Evolutionary conservation across 2,888 invertebrate species (phyloP), one percentile per base, ranked within the genome.

Genomic region (Podotricha telesiphe): DNA sequence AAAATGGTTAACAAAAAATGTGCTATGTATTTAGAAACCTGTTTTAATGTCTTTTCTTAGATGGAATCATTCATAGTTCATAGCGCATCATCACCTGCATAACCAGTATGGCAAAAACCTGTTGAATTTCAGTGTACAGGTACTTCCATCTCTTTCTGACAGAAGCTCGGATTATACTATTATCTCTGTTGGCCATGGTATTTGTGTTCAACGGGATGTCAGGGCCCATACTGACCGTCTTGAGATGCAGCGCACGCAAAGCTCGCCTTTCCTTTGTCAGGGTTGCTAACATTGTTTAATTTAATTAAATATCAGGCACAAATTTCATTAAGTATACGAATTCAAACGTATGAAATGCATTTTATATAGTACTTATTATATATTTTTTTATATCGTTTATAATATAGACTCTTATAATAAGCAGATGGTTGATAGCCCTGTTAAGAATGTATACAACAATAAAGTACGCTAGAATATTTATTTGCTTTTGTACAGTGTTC

Each of bases 161-260:
- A 37, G 10, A 20, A 63, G 69, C 51, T 65, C 58, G 34, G 40
- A 69, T 20, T 69, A 34, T 56, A 53, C 37, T 11, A 34, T 69
- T 73, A 53, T 80, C 78, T 78, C 77, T 71, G 65, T 82, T 76
- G 70, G 47, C 45, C 74, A 50, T 73, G 76, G 80, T 76, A 80
- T 80, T 76, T 74, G 76, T 76, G 76, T 78, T 76, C 79, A 82
- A 80, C 82, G 80, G 81, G 80, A 82, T 74, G 77, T 71, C 71
- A 72, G 70, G 71, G 74, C 79, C 74, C 72, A 65, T 69, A 69
- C 69, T 69, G 71, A 72, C 71, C 71, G 55, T 69, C 72, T 77
- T 77, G 66, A 74, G 78, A 80, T 79, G 78, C 80, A 65, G 76
- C 78, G 67, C 80, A 79, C 76, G 80, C 77, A 76, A 78, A 76